A percentile compares a stretch with the other conserved stretches of the same genome.
These are phyloP conservation scores for Pseudochirops corinnae DNA, from an alignment of 2,797 vertebrate species.

Conservation along the genomic window DNA sequence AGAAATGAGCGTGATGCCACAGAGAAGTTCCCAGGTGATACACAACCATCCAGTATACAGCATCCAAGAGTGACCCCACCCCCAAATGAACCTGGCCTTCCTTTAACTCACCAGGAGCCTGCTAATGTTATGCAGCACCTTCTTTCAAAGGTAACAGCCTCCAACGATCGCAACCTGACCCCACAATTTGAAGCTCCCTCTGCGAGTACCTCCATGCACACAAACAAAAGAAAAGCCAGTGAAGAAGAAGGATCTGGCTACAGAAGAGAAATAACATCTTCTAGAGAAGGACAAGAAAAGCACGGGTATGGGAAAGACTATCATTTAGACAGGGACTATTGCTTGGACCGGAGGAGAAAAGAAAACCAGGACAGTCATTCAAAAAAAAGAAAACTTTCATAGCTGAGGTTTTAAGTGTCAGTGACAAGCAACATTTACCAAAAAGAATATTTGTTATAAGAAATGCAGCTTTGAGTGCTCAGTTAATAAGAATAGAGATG, in stretches of 20 bases:
- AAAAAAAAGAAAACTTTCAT: conserved; percentile 81
- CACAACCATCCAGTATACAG: not conserved
- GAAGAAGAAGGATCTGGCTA: not conserved
- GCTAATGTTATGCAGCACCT: not conserved
- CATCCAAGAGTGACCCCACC: not conserved
- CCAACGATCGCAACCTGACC: not conserved
- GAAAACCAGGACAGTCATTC: conserved; percentile 24
- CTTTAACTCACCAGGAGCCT: conserved; percentile 47
- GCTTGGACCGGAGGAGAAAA: not conserved
- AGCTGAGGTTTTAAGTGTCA: conserved; percentile 43
- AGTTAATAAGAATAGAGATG: not conserved
- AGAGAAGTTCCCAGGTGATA: not conserved
- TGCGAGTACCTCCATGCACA: rapidly evolving
- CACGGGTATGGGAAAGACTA: conserved; percentile 11
- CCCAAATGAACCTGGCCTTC: rapidly evolving
- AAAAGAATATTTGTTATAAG: not conserved
- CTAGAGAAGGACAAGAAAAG: conserved; percentile 31
- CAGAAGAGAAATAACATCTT: not conserved
- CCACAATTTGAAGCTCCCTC: rapidly evolving
- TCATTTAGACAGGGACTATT: not conserved
- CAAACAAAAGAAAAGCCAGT: not conserved
- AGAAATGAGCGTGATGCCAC: conserved; percentile 60
- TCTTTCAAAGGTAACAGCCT: not conserved
- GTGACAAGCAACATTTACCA: not conserved
- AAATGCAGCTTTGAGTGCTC: not conserved